Conservation (phyloP, 1,140 invertebrate genomes). For the Glossosoma conforme region DNA sequence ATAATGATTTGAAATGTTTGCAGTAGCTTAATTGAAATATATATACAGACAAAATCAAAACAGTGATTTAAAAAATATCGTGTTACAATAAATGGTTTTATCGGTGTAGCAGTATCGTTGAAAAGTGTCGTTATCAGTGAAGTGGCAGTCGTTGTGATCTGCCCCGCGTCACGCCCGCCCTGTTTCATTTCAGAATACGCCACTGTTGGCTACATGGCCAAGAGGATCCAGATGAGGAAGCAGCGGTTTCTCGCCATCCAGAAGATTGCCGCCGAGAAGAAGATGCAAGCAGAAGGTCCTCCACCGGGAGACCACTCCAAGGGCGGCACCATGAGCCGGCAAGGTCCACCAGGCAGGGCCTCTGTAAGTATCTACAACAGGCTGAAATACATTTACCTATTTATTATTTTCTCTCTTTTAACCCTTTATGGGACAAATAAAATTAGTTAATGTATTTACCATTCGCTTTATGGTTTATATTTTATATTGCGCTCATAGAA, state of each 20-base stretch:
- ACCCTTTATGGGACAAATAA: too few species aligned
- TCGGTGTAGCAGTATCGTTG: not conserved
- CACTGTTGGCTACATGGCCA: constrained; percentile 92
- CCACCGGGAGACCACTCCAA: constrained; percentile 63
- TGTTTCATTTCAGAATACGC: constrained; percentile 83
- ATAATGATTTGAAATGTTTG: too few species aligned
- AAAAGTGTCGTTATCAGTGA: not conserved
- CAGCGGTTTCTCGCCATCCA: constrained; percentile 81
- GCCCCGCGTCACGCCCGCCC: too few species aligned
- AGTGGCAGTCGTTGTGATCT: not conserved
- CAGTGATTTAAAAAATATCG: constrained; percentile 1
- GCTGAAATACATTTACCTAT: too few species aligned
- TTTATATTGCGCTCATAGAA: too few species aligned
- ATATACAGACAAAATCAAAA: too few species aligned
- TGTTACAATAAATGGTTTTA: constrained; percentile 6
- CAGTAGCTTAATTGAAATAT: too few species aligned
- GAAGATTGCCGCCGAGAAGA: constrained; percentile 87
- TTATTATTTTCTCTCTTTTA: too few species aligned
- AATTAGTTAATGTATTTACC: too few species aligned
- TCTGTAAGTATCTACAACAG: constrained; percentile 35
- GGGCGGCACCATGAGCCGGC: constrained; percentile 43
- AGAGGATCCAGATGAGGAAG: constrained; percentile 91
- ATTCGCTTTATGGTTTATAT: too few species aligned
- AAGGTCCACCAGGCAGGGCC: constrained; percentile 42
- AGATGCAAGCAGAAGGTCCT: constrained; percentile 65